Conservation (phyloP, 1,140 invertebrate species). For the Sitobion miscanthi region DNA sequence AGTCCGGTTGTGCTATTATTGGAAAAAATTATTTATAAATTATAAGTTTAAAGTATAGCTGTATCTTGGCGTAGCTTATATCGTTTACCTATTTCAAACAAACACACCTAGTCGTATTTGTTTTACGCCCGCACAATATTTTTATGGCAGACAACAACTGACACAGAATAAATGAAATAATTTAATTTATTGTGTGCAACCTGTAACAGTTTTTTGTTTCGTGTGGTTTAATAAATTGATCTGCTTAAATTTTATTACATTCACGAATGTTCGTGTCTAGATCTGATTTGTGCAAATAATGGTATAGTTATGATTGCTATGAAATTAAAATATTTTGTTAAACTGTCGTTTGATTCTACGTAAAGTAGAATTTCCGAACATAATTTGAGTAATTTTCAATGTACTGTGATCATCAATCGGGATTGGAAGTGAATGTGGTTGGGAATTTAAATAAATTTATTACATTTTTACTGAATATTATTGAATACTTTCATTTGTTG, state of each 20-base stretch:
- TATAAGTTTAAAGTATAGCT: neutral
- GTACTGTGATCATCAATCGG: neutral
- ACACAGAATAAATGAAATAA: neutral
- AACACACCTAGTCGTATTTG: neutral
- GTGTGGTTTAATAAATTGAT: slow-evolving; percentile 8
- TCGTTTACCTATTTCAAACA: neutral
- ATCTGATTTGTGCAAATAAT: neutral
- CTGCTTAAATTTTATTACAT: slow-evolving; percentile 21
- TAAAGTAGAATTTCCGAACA: neutral
- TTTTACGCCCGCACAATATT: slow-evolving; percentile 15
- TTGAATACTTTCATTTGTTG: neutral
- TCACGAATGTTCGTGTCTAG: slow-evolving; percentile 33
- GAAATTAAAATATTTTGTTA: slow-evolving; percentile 11
- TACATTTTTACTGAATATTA: neutral
- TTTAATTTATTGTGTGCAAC: neutral
- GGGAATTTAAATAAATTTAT: neutral
- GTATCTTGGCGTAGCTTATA: neutral
- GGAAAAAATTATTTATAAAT: neutral
- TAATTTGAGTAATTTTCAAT: neutral
- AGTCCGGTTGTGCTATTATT: slow-evolving; percentile 13
- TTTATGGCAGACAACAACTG: neutral
- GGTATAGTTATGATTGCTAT: neutral
- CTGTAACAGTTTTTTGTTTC: neutral
- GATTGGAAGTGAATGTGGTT: neutral
- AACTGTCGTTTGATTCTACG: neutral